Conservation (phyloP, 23 tunicate genomes). For the Styela plicata region DNA sequence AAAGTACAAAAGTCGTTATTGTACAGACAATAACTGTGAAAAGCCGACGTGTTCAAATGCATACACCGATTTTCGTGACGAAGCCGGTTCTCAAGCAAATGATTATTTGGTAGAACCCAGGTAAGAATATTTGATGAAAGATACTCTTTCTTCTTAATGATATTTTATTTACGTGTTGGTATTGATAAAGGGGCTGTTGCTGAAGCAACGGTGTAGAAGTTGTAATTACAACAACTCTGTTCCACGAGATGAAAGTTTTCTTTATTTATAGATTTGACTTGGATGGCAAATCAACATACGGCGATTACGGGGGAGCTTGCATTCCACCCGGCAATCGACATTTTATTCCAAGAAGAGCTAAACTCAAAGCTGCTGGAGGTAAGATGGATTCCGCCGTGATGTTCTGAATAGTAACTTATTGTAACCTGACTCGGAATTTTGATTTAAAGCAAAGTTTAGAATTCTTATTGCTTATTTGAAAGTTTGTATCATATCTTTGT, state of each 20-base stretch:
- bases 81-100: not conserved
- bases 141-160: no score
- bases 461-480: no score
- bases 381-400: not conserved
- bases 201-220: no score
- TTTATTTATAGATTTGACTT: slow-evolving; percentile 72
- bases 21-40: slow-evolving; percentile 17
- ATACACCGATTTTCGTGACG: not conserved
- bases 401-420: no score
- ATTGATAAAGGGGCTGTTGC: no score
- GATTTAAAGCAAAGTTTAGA: no score
- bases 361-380: slow-evolving; percentile 93
- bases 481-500: no score
- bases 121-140: slow-evolving; percentile 56
- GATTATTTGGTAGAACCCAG: slow-evolving; percentile 64
- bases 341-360: slow-evolving; percentile 87
- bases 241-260: no score
- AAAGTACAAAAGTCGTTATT: slow-evolving; percentile 18
- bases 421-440: no score
- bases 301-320: slow-evolving; percentile 49
- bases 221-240: no score
- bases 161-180: no score
- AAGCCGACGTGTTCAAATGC: slow-evolving; percentile 13
- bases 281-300: slow-evolving; percentile 79
- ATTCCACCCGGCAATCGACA: slow-evolving; percentile 93